These are phyloP conservation scores for Eulemur coronatus DNA, from an alignment of 2,797 vertebrate species.

Conservation along the genomic window DNA sequence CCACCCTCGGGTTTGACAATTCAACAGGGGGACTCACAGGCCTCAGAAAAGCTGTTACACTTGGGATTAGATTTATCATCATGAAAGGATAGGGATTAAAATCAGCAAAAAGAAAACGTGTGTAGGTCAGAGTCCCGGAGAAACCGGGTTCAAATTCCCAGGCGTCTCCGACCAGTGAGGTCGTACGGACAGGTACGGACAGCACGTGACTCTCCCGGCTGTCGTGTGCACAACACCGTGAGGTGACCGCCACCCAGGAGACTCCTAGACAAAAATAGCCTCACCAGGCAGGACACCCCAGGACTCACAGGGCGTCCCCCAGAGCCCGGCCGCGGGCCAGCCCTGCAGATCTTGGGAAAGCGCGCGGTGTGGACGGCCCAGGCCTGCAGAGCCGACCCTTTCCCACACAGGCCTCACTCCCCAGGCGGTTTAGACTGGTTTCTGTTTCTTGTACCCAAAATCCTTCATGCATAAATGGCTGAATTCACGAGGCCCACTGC, in stretches of 20 bases:
- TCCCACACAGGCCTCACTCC: neutral
- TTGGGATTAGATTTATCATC: neutral
- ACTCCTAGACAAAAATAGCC: neutral
- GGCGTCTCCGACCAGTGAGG: neutral
- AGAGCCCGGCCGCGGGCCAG: too few species aligned
- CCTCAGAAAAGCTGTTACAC: neutral
- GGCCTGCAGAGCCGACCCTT: neutral
- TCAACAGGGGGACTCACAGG: neutral
- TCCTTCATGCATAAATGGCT: neutral
- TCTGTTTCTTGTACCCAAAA: neutral
- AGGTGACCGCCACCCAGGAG: neutral
- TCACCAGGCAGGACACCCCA: neutral
- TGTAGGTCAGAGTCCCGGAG: neutral
- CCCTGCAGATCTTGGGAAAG: neutral
- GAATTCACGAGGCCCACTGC: neutral
- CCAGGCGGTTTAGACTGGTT: neutral
- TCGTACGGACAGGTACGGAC: neutral
- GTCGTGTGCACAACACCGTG: fast-evolving
- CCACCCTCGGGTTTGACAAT: neutral
- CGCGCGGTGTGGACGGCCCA: neutral
- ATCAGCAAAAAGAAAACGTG: neutral
- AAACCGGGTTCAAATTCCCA: neutral
- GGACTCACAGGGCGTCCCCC: neutral
- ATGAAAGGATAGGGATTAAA: neutral
- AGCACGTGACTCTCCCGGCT: neutral